Evolutionary conservation across 1,140 invertebrate genomes (phyloP), one percentile per base, ranked within the genome.

Genomic region (Geopemphigus sp.): DNA sequence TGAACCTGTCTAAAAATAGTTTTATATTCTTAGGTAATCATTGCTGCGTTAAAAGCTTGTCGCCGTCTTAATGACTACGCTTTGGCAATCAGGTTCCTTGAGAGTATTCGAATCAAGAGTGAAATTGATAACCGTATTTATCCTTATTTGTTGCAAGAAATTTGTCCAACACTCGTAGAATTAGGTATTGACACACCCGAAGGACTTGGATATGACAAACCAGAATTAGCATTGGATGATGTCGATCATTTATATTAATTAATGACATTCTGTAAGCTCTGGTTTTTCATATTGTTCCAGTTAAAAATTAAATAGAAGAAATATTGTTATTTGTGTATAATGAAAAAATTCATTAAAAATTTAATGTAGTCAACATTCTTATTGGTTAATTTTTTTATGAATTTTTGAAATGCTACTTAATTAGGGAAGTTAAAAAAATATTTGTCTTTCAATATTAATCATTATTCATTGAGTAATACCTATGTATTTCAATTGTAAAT

Each of bases 201-300:
- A 87, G 95, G 98, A 84, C 87, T 99, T 83, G 97, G 97, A 70
- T 98, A 96, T 85, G 96, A 98, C 86, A 95, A 98, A 87, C 98
- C 98, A 72, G 97, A 99, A 87, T 88, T 99, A 84, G 93, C 92
- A 80, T 87, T 95, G 80, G 85, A 91, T 83, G 89, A 88, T 84
- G 91, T 93, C 66, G 93, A 90, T 85, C 91, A 95, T 68, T 88
- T 91, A 63, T 85, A 89, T 83, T 86, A 85, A 85, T 74, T 72
- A 72, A 39, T 26, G 22, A 50, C 12, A 22, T 72, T 29, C 17
- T 72, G 24, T 53, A 29, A 29, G 29, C 11, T 10, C 24, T 72
- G 47, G 68, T 19, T 11, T 72, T 50, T 47, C 26, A 10, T 50
- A 29, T 72, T 72, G 12, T 76, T 59, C n/a, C 29, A 73, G 54